Evolutionary conservation across 1,140 invertebrate species (phyloP), one percentile per base, ranked within the genome.

Genomic region (Oedothorax gibbosus): DNA sequence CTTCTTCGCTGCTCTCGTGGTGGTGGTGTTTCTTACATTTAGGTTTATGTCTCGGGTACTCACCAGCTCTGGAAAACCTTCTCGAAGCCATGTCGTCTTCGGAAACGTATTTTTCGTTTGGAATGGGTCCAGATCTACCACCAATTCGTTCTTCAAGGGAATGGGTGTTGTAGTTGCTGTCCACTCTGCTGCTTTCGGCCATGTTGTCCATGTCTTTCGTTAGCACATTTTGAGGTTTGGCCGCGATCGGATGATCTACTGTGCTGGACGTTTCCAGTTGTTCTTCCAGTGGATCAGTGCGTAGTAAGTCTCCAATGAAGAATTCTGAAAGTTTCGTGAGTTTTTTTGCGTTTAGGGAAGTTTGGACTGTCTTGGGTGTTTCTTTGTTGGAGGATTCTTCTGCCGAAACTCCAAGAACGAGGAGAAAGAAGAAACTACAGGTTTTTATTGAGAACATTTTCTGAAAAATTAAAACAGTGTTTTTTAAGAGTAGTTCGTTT

Each of bases 241-340:
- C 62, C 6, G 69, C 12, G 10, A 76, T 6, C 9, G 56, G 81
- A 12, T 60, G 50, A 11, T 75, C 51, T 9, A 53, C 20, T 14
- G 68, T 73, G n/a, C 56, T 69, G 15, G 69, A 21, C 20, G 68
- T 56, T 0, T 73, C 80, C 54, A 82, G 56, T 14, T 35, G 10
- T 14, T 72, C 69, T 21, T 84, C 76, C 3, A 35, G 20, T 11
- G 60, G 50, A 35, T 35, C 35, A 0, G 81, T 84, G 1, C 81
- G 56, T 7, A 84, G 9, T 7, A 84, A 18, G 68, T 84, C 81
- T 73, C 71, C 81, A 50, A 84, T 84, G 20, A 57, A 84, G 14
- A 84, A 64, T 21, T 72, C 81, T 1, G 81, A 84, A 11, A 84
- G 20, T 62, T 72, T 72, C n/a, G 77, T 65, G 2, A 75, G 9